Conservation (phyloP, 2,888 invertebrate genomes). For the Pyrocoelia pectoralis region DNA sequence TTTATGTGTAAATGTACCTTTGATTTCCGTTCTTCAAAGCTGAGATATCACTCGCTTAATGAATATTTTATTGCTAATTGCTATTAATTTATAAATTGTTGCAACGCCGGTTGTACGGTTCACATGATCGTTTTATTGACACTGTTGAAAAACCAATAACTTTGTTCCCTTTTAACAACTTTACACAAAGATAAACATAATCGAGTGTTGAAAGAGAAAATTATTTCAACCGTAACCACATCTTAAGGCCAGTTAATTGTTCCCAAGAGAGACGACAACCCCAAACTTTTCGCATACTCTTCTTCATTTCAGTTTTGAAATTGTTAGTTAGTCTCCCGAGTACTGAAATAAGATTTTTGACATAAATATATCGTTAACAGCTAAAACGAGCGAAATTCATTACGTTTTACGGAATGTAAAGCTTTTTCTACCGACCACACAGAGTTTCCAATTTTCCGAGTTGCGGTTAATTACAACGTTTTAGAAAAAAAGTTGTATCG, state of each 20-base stretch:
- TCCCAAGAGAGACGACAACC: slow-evolving; percentile 37
- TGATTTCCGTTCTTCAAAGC: no score
- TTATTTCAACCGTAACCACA: slow-evolving; percentile 31
- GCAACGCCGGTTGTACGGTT: no score
- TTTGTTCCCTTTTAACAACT: no score
- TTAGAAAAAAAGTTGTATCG: not conserved
- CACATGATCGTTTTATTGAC: no score
- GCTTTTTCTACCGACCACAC: not conserved
- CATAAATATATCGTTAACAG: slow-evolving; percentile 41
- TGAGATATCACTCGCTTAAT: no score
- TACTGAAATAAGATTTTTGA: slow-evolving; percentile 30
- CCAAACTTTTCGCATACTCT: slow-evolving; percentile 39
- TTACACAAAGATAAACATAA: slow-evolving; percentile 15
- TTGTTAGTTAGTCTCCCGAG: slow-evolving; percentile 39
- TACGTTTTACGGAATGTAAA: not conserved
- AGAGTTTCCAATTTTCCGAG: not conserved
- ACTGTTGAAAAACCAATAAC: no score
- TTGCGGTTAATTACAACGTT: not conserved
- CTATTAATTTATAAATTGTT: no score
- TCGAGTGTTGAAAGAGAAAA: slow-evolving; percentile 31
- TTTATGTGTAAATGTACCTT: no score
- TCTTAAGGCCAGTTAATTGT: slow-evolving; percentile 37
- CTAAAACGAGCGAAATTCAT: not conserved
- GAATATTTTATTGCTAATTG: no score
- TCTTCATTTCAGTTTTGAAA: slow-evolving; percentile 36